phyloP scores from a whole-genome alignment of 1,140 invertebrate genomes.

The Harpegnathos saltator region DNA sequence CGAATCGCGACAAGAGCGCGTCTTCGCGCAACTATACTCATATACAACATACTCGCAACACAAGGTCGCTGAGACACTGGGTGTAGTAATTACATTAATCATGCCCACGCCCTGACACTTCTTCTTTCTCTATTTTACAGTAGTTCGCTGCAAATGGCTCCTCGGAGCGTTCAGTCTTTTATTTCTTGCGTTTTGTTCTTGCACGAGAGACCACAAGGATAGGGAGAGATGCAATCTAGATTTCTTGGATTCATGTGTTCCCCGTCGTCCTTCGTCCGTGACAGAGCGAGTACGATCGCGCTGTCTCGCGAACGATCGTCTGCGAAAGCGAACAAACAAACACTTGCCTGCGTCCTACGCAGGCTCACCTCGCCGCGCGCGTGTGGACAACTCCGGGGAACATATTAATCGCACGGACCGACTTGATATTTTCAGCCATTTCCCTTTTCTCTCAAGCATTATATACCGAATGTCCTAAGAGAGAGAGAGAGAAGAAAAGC shows the following conservation, averaged over 20 bases:
- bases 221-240: not conserved
- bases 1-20: conserved; percentile 5
- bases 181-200: conserved; percentile 42
- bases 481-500: not conserved
- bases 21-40: conserved; percentile 49
- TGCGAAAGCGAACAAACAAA: not conserved
- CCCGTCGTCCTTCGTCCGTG: no score
- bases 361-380: not conserved
- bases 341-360: not conserved
- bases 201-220: conserved; percentile 52
- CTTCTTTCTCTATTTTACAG: conserved; percentile 69
- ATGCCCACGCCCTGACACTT: conserved; percentile 84
- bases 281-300: no score
- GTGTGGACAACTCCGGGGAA: conserved; percentile 26
- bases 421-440: conserved; percentile 21
- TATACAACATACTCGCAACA: conserved; percentile 63
- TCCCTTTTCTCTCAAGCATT: conserved; percentile 40
- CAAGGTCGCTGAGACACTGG: conserved; percentile 86
- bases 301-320: no score
- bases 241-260: conserved; percentile 29
- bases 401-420: conserved; percentile 27
- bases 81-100: conserved; percentile 82
- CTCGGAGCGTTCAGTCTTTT: conserved; percentile 47
- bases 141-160: conserved; percentile 65
- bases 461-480: conserved; percentile 55